A percentile compares a stretch with the other conserved stretches of the same genome.
phyloP scores from a whole-genome alignment of 2,797 vertebrate genomes.

The Pteronotus mesoamericanus region DNA sequence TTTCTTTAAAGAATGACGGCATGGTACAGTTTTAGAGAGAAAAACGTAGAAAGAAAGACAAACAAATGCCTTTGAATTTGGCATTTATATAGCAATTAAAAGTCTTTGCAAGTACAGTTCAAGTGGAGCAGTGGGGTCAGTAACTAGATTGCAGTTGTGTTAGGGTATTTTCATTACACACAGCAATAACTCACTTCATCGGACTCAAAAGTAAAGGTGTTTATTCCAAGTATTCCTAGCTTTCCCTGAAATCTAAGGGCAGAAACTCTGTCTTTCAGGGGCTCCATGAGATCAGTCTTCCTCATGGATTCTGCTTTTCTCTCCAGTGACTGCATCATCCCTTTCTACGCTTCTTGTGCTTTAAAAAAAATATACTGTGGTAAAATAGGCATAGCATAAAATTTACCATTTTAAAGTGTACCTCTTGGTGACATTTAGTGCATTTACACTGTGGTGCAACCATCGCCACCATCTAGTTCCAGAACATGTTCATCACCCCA shows the following conservation, averaged over 20 bases:
- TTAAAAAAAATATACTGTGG: background rate
- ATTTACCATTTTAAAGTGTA: background rate
- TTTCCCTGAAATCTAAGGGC: background rate
- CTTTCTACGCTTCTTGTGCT: background rate
- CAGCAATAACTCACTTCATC: background rate
- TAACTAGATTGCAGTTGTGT: background rate
- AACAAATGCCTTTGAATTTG: background rate
- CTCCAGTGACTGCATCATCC: background rate
- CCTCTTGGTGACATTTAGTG: background rate
- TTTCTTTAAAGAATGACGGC: background rate
- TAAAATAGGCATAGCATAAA: background rate
- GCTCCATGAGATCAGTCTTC: background rate
- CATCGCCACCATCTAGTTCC: background rate
- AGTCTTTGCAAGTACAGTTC: background rate
- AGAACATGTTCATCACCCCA: background rate
- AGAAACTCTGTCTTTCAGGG: background rate
- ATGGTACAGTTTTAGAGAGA: background rate
- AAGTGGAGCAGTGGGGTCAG: background rate
- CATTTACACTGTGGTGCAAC: background rate
- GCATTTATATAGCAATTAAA: background rate
- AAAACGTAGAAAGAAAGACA: background rate
- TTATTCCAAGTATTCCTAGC: background rate
- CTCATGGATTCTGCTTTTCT: background rate
- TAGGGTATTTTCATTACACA: background rate
- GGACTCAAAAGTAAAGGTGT: background rate